A percentile compares a stretch with the other conserved stretches of the same genome.
These are phyloP conservation scores for Andrena praecox DNA, from an alignment of 2,888 invertebrate genomes.

Conservation along the genomic window DNA sequence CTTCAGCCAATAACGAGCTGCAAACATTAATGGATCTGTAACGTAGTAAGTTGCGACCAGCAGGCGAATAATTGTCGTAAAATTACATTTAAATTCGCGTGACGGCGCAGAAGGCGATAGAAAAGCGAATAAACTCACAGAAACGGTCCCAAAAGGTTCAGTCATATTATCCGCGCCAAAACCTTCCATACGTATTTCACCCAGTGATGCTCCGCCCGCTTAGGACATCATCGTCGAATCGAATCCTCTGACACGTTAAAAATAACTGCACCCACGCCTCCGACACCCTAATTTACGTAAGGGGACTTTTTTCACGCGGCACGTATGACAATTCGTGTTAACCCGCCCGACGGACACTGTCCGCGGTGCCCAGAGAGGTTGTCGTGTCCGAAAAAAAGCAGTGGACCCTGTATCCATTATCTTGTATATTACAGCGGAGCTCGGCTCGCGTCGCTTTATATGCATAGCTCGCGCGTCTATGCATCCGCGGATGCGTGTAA, in stretches of 20 bases:
- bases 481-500: slow-evolving; percentile 17
- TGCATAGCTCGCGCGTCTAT: slow-evolving; percentile 13
- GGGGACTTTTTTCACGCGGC: neutral
- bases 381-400: neutral
- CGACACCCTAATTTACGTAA: neutral
- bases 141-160: neutral
- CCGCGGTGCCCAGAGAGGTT: neutral
- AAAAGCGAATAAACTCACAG: neutral
- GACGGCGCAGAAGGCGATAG: neutral
- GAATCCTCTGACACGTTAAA: neutral
- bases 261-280: neutral
- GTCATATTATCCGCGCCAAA: neutral
- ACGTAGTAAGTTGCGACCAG: neutral
- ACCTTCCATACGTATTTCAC: no score
- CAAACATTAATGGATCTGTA: slow-evolving; percentile 4
- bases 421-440: neutral
- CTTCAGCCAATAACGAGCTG: neutral
- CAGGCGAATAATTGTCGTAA: slow-evolving; percentile 24
- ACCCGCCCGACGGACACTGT: neutral
- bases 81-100: neutral
- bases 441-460: slow-evolving; percentile 7
- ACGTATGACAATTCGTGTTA: neutral
- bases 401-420: neutral
- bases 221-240: neutral
- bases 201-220: neutral